Base-by-base conservation (phyloP, 2,113 vertebrate genomes). In the Phaethornis superciliosus region DNA sequence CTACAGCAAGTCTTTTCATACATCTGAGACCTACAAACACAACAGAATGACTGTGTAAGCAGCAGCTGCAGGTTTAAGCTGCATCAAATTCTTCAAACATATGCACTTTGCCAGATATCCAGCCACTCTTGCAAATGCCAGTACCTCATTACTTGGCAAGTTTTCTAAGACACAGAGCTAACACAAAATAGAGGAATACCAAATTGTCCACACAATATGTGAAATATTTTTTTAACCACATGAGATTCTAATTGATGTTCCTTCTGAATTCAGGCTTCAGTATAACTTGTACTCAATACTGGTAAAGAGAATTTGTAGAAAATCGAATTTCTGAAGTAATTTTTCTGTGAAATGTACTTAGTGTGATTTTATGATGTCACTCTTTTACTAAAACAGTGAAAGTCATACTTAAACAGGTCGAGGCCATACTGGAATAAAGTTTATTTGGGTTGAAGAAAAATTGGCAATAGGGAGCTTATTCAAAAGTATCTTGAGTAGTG, bases 41-140 rank as follows among this genome's bases (percentile, higher is more conserved):
- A 90, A 89, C 85, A 93, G 88, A 95, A 88, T 37, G 72, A 75
- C 81, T 91, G 76, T 85, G 64, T 81, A 88, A 95, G 88, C 91
- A 94, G 88, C 94, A 97, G 79, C 93, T 96, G 95, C 82, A 93
- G 85, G 85, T 95, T 83, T 95, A 91, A 94, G 30, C 89, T 85
- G 85, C 81, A 96, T 75, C 80, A 83, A 77, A 93, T 94, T 94
- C 87, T 93, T 95, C 91, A 95, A 94, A 95, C 75, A 83, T 89
- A 91, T 77, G 75, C 63, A 70, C 60, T 88, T 96, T 93, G 88
- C 88, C 93, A 94, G 88, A 75, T 91, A 90, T 52, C 72, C 80
- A 95, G 4, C 76, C 54, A 91, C 40, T 95, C 44, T 68, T 84
- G 65, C 35, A 88, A 95, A 95, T 94, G 76, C 68, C 85, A 79